phyloP scores from a whole-genome alignment of 2,113 vertebrate genomes.

The Petaurus breviceps region DNA sequence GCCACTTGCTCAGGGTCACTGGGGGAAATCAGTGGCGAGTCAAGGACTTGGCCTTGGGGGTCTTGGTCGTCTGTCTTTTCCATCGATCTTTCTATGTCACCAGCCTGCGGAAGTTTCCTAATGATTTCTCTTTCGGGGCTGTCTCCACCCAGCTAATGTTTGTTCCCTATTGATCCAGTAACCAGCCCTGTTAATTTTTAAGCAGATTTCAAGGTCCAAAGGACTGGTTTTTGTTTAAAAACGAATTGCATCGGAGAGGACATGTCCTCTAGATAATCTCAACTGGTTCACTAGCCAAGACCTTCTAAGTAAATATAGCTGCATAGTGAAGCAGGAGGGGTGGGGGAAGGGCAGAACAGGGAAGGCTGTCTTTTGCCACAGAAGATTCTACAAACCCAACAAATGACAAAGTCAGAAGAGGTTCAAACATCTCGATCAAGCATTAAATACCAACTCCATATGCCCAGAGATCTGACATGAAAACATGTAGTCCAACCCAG shows the following conservation, averaged over 20 bases:
- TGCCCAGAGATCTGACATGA: not conserved
- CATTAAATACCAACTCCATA: not conserved
- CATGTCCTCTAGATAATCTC: slow-evolving; percentile 68
- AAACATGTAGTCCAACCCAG: not conserved
- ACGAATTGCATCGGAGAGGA: slow-evolving; percentile 62
- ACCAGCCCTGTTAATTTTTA: slow-evolving; percentile 81
- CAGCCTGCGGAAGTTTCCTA: slow-evolving; percentile 54
- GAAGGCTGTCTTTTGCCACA: not conserved
- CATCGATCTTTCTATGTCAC: slow-evolving; percentile 23
- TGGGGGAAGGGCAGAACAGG: not conserved
- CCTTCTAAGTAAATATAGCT: slow-evolving; percentile 42
- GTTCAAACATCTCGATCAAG: not conserved
- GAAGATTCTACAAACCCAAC: not conserved
- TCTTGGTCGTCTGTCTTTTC: not conserved
- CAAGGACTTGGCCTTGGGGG: not conserved
- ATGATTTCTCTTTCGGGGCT: not conserved
- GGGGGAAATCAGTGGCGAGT: not conserved
- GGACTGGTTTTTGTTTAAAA: slow-evolving; percentile 80
- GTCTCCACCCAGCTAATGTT: slow-evolving; percentile 67
- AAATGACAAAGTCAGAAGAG: not conserved
- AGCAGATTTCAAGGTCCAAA: slow-evolving; percentile 80
- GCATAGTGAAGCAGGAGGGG: not conserved
- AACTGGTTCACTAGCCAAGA: slow-evolving; percentile 30
- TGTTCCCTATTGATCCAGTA: slow-evolving; percentile 71
- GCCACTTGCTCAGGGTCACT: not conserved